phyloP scores from a whole-genome alignment of 1,140 invertebrate genomes.

The Sarcophaga peregrina region DNA sequence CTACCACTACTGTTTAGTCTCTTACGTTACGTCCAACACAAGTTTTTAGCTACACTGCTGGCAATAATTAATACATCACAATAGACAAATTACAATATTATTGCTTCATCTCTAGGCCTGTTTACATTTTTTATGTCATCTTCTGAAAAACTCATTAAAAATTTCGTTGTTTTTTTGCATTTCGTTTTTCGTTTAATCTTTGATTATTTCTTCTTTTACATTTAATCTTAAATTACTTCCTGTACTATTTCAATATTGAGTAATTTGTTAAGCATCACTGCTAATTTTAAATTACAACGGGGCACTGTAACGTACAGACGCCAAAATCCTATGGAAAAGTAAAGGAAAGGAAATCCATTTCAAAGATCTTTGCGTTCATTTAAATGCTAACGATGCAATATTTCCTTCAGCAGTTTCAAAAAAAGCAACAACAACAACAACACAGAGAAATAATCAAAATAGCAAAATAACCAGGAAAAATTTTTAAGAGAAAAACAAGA shows the following conservation, averaged over 20 bases:
- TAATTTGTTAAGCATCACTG: slow-evolving; percentile 18
- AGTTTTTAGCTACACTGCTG: too few species aligned
- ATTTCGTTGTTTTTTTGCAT: background rate
- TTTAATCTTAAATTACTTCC: slow-evolving; percentile 8
- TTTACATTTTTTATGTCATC: too few species aligned
- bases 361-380: slow-evolving; percentile 33
- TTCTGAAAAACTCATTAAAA: too few species aligned
- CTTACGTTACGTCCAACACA: too few species aligned
- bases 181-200: background rate
- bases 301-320: too few species aligned
- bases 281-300: slow-evolving; percentile 15
- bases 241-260: background rate
- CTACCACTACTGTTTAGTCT: too few species aligned
- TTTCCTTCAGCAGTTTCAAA: slow-evolving; percentile 29
- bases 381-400: slow-evolving; percentile 37
- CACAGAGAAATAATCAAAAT: too few species aligned
- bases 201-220: background rate
- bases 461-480: too few species aligned
- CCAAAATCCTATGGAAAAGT: background rate
- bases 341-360: slow-evolving; percentile 14
- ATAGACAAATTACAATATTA: too few species aligned
- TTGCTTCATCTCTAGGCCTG: too few species aligned
- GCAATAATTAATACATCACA: too few species aligned
- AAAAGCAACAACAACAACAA: background rate
- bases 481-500: too few species aligned